phyloP scores from a whole-genome alignment of 1,140 invertebrate genomes.

The Apis mellifera region DNA sequence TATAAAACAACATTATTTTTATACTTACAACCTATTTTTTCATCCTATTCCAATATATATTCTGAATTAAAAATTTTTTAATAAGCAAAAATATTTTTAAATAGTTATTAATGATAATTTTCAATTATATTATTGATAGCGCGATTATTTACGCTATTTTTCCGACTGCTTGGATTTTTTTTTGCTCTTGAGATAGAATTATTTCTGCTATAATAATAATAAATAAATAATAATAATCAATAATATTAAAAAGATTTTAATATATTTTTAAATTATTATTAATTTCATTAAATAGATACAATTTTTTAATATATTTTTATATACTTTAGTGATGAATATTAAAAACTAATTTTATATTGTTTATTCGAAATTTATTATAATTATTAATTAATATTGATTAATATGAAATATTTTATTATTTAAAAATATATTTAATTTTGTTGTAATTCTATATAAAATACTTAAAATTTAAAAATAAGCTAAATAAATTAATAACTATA shows the following conservation, averaged over 20 bases:
- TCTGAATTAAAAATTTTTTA: not conserved
- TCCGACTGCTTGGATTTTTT: not conserved
- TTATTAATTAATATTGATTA: not conserved
- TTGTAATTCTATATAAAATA: not conserved
- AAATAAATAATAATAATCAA: not conserved
- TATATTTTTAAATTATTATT: not conserved
- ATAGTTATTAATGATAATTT: conserved; percentile 13
- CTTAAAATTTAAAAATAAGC: not conserved
- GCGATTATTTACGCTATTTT: conserved; percentile 23
- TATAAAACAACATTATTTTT: conserved; percentile 13
- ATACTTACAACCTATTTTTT: not conserved
- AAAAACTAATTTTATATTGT: not conserved
- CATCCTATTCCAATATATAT: not conserved
- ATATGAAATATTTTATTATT: not conserved
- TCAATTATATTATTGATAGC: conserved; percentile 35
- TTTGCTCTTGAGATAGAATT: not conserved
- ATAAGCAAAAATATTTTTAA: conserved; percentile 10
- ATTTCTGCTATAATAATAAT: not conserved
- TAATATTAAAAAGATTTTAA: not conserved
- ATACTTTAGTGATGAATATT: not conserved
- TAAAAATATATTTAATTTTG: not conserved
- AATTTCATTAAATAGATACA: not conserved
- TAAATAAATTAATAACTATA: not conserved
- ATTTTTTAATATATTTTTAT: not conserved
- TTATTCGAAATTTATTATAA: not conserved